These are phyloP conservation scores for Gobionotothen gibberifrons DNA, from an alignment of 2,797 vertebrate species.

Conservation along the genomic window DNA sequence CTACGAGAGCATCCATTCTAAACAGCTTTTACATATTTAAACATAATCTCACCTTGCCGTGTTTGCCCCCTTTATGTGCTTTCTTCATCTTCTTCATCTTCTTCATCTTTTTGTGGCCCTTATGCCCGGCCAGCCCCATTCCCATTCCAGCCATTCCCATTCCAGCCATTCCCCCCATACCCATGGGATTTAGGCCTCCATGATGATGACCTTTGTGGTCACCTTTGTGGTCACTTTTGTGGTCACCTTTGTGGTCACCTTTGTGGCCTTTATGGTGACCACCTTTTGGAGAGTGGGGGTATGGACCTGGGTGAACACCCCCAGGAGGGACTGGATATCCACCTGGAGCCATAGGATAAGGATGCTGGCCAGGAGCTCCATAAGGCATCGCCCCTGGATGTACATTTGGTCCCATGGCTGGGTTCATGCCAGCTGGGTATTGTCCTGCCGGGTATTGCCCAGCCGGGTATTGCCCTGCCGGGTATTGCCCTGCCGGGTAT, in stretches of 20 bases:
- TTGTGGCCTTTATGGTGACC: slow-evolving; percentile 52
- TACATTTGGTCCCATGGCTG: slow-evolving; percentile 56
- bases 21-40: not conserved
- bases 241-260: slow-evolving; percentile 43
- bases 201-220: slow-evolving; percentile 50
- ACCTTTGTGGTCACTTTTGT: slow-evolving; percentile 32
- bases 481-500: slow-evolving; percentile 13
- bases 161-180: slow-evolving; percentile 56
- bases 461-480: slow-evolving; percentile 34
- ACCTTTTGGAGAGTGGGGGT: slow-evolving; percentile 73
- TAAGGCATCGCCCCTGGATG: slow-evolving; percentile 69
- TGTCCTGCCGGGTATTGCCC: slow-evolving; percentile 39
- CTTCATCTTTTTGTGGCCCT: slow-evolving; percentile 85
- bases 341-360: slow-evolving; percentile 76
- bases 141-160: slow-evolving; percentile 73
- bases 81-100: slow-evolving; percentile 92
- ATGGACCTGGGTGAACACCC: slow-evolving; percentile 66
- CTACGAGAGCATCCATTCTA: not conserved
- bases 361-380: slow-evolving; percentile 65
- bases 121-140: slow-evolving; percentile 68
- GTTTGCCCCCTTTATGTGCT: slow-evolving; percentile 79
- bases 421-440: slow-evolving; percentile 64
- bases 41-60: slow-evolving; percentile 83
- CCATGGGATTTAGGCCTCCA: slow-evolving; percentile 65
- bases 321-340: slow-evolving; percentile 62